Evolutionary conservation across 2,113 vertebrate genomes (phyloP).

Genomic region (Indicator maculatus): DNA sequence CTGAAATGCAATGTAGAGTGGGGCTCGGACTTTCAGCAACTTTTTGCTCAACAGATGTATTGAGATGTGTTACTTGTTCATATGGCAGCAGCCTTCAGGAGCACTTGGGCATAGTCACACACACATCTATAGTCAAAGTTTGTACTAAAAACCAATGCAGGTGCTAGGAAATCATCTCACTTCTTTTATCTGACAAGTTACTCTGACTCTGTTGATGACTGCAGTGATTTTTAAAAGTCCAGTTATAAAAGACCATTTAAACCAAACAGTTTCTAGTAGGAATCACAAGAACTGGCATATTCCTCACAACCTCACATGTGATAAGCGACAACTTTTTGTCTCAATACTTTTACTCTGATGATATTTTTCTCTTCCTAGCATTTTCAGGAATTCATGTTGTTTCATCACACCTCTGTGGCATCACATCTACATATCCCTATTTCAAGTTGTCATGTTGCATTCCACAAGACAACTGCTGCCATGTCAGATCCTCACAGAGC

Average conservation of each 20-base stretch:
- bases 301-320: background rate
- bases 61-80: background rate
- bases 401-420: conserved; percentile 6
- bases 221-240: background rate
- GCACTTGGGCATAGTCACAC: background rate
- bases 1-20: background rate
- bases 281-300: background rate
- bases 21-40: background rate
- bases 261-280: background rate
- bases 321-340: conserved; percentile 6
- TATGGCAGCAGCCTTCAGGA: fast-evolving
- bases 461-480: conserved; percentile 41
- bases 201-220: background rate
- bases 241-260: background rate
- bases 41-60: background rate
- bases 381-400: conserved; percentile 31
- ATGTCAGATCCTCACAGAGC: conserved; percentile 20
- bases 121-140: background rate
- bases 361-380: background rate
- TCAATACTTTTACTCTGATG: conserved; percentile 30
- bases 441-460: conserved; percentile 51
- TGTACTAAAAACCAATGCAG: background rate
- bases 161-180: background rate
- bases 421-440: conserved; percentile 19
- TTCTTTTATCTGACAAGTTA: background rate